Base-by-base conservation (phyloP, 2,113 vertebrate genomes). In the Prochilodus magdalenae region DNA sequence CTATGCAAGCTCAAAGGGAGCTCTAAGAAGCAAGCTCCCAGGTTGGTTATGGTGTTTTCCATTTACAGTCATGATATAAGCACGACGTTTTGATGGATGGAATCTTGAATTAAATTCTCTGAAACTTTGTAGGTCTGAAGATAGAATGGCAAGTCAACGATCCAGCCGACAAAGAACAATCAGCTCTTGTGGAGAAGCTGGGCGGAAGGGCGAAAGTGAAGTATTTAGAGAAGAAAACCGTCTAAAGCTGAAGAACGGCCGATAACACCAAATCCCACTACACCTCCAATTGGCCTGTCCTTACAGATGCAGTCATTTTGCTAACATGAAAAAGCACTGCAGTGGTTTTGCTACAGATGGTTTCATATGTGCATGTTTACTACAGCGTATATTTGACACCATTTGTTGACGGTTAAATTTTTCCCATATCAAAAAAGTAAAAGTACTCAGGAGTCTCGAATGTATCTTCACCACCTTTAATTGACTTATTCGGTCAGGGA, bases 1-100 rank as follows among this genome's bases (percentile, higher is more conserved):
- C 0, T 96, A 95, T 0, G 93, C 96, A 22, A 91, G 91, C 82
- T 96, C 95, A 76, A 96, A 94, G 89, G 86, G 83, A 0, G 86
- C 90, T 70, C 79, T 97, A 12, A 94, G 87, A 80, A 85, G 87
- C 51, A 83, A 86, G 20, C 3, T 95, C 3, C 26, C 59, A 16
- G 95, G 96, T 95, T 86, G 8, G 69, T 65, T 49, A 4, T 82
- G 22, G 53, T 70, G n/a, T 49, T 24, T 65, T 60, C 53, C 74
- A 16, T 71, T 40, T 29, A 18, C 18, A 20, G 26, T 67, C 16
- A 40, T 67, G 65, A 67, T 12, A 1, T 11, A 62, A 49, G 47
- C 14, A 15, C 18, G 8, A 10, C 8, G 5, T 44, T 51, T 22
- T 55, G 20, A 55, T 44, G 36, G n/a, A n/a, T n/a, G n/a, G n/a